These are phyloP conservation scores for Galaxias olidus DNA, from an alignment of 2,797 vertebrate species.

Conservation along the genomic window DNA sequence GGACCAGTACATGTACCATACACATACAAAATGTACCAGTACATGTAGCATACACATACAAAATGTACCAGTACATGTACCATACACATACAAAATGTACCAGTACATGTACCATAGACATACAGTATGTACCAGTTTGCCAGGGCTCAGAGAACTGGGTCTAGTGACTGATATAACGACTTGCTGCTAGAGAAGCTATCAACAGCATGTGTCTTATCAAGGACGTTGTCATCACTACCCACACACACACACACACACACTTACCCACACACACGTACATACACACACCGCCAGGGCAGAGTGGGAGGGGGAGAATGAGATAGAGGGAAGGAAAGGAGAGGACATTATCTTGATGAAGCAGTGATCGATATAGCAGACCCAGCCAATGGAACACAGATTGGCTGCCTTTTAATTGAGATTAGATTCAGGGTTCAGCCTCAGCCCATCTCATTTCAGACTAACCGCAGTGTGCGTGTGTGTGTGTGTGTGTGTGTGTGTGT, in stretches of 20 bases:
- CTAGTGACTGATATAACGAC: too few relatives aligned
- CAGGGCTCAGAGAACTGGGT: too few relatives aligned
- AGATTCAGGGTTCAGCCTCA: conserved; percentile 55
- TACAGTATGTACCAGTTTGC: not conserved
- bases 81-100: too few relatives aligned
- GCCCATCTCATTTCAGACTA: conserved; percentile 62
- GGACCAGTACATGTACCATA: too few relatives aligned
- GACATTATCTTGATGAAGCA: conserved; percentile 78
- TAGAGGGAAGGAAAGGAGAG: conserved; percentile 12
- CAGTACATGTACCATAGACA: conserved; percentile 22
- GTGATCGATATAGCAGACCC: conserved; percentile 54
- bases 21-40: too few relatives aligned
- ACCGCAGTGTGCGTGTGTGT: conserved; percentile 25
- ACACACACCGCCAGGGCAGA: too few relatives aligned
- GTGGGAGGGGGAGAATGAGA: not conserved
- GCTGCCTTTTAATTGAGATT: conserved; percentile 72
- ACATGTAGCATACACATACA: too few relatives aligned
- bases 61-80: too few relatives aligned
- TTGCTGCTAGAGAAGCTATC: conserved; percentile 56
- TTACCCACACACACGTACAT: too few relatives aligned
- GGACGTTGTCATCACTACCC: conserved; percentile 51
- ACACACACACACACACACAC: too few relatives aligned
- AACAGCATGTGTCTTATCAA: conserved; percentile 61
- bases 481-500: conserved; percentile 29
- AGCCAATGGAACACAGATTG: conserved; percentile 66